phyloP scores from a whole-genome alignment of 2,888 invertebrate genomes.

The Nemotelus nigrinus region DNA sequence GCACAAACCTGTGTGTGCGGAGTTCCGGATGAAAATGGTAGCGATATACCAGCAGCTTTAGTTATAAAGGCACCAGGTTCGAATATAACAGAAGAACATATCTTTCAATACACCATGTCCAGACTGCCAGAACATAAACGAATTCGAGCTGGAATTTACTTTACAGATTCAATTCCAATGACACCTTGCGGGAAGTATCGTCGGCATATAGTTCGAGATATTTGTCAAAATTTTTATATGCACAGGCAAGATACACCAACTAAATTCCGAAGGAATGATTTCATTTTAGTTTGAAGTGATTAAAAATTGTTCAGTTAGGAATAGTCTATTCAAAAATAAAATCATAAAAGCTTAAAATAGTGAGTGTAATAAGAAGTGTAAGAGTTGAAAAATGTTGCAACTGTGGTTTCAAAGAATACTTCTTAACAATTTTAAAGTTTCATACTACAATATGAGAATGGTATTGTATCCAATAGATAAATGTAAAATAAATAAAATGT shows the following conservation, averaged over 20 bases:
- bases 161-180: slow-evolving; percentile 58
- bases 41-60: slow-evolving; percentile 58
- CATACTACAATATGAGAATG: too few relatives aligned
- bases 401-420: too few relatives aligned
- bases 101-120: slow-evolving; percentile 54
- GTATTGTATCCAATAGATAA: too few relatives aligned
- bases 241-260: background rate
- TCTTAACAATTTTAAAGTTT: too few relatives aligned
- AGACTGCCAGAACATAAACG: slow-evolving; percentile 55
- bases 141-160: slow-evolving; percentile 59
- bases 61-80: slow-evolving; percentile 53
- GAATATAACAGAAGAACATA: slow-evolving; percentile 52
- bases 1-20: slow-evolving; percentile 59
- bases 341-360: too few relatives aligned
- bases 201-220: slow-evolving; percentile 57
- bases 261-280: too few relatives aligned
- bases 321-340: too few relatives aligned
- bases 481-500: too few relatives aligned
- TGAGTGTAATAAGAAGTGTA: too few relatives aligned
- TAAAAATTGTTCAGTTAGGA: too few relatives aligned
- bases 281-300: too few relatives aligned
- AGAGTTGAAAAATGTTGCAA: too few relatives aligned
- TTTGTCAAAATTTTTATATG: background rate
- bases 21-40: slow-evolving; percentile 55
- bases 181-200: slow-evolving; percentile 61